Evolutionary conservation across 2,888 invertebrate species (phyloP).

Genomic region (Trissoscelio sp.): DNA sequence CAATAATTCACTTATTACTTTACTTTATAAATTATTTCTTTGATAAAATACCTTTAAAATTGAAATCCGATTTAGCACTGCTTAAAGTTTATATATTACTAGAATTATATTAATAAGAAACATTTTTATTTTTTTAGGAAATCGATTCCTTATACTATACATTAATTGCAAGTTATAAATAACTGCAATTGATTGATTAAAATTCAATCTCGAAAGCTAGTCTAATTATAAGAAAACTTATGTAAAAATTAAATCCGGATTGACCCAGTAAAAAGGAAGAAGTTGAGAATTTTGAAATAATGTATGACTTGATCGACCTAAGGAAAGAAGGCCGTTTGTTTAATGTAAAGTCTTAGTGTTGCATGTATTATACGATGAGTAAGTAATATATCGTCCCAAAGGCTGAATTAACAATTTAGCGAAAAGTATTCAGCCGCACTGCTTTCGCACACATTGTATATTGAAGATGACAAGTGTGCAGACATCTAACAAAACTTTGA

Average conservation of each 20-base stretch:
- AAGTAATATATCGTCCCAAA: constrained; percentile 22
- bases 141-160: background rate
- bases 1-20: constrained; percentile 17
- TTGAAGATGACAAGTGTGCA: background rate
- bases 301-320: constrained; percentile 27
- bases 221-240: constrained; percentile 15
- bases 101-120: too few relatives aligned
- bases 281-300: constrained; percentile 27
- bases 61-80: background rate
- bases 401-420: constrained; percentile 27
- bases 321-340: constrained; percentile 28
- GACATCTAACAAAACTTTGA: background rate
- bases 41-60: background rate
- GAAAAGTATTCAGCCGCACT: constrained; percentile 7
- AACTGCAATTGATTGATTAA: background rate
- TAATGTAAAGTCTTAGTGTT: constrained; percentile 35
- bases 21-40: background rate
- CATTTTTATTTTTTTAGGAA: too few relatives aligned
- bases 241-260: constrained; percentile 15
- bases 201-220: background rate
- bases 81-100: too few relatives aligned
- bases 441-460: background rate
- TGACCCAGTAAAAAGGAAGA: constrained; percentile 26
- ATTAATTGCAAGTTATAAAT: background rate
- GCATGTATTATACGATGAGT: constrained; percentile 21